These are phyloP conservation scores for Eutolmus rufibarbis DNA, from an alignment of 2,888 invertebrate species.

Conservation along the genomic window DNA sequence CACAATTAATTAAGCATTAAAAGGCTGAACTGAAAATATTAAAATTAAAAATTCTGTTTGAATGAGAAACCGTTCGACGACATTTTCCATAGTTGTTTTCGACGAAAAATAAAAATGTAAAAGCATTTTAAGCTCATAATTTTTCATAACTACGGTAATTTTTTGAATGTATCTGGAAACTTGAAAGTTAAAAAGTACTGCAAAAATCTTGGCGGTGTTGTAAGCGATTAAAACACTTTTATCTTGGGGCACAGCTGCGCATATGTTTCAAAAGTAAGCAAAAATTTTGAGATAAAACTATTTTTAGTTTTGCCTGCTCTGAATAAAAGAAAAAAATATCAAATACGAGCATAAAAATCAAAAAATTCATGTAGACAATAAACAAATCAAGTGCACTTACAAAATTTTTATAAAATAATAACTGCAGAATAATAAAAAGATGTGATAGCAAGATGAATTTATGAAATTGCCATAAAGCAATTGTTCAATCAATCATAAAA, in stretches of 20 bases:
- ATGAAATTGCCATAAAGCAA: neutral
- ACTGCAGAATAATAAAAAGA: neutral
- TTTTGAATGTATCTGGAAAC: too few relatives aligned
- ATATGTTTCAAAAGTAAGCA: neutral
- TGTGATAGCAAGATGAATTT: conserved; percentile 15
- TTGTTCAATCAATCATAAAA: neutral
- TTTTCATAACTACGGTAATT: too few relatives aligned
- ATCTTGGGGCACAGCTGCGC: neutral
- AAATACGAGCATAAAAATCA: neutral
- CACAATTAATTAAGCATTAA: neutral
- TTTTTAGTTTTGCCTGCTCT: neutral
- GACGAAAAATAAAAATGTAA: neutral
- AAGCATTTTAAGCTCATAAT: too few relatives aligned
- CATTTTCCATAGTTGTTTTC: neutral
- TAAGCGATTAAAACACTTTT: neutral
- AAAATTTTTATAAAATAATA: neutral
- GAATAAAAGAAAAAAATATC: too few relatives aligned
- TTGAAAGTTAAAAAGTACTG: neutral
- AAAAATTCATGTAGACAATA: neutral
- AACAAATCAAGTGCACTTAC: conserved; percentile 27
- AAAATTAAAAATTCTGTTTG: neutral
- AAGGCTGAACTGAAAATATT: neutral
- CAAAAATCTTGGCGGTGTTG: neutral
- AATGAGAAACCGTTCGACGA: neutral
- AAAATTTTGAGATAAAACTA: neutral